A percentile compares a stretch with the other conserved stretches of the same genome.
Evolutionary conservation across 2,888 invertebrate species (phyloP).

Genomic region (Galerucella calmariensis): DNA sequence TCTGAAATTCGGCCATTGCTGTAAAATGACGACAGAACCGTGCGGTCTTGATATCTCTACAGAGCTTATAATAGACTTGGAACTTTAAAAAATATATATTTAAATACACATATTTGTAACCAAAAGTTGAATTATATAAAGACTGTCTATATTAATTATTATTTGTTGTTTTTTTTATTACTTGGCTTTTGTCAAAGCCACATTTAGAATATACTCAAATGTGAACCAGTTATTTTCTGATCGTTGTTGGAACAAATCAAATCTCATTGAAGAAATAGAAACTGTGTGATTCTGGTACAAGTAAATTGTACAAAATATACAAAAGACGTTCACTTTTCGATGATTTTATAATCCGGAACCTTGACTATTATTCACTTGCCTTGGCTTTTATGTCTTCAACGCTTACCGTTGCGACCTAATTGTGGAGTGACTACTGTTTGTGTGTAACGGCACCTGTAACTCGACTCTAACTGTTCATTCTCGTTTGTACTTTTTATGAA

Average conservation of each 20-base stretch:
- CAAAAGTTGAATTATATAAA: no score
- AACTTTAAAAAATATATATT: not conserved
- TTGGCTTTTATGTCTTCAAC: constrained; percentile 9
- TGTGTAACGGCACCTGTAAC: constrained; percentile 41
- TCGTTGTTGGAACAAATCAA: no score
- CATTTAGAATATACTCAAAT: no score
- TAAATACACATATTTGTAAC: not conserved
- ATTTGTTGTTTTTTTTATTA: no score
- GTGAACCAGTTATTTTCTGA: no score
- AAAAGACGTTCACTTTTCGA: not conserved
- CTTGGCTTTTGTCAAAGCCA: no score
- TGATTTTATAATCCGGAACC: not conserved
- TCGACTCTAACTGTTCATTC: constrained; percentile 43
- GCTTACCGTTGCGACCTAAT: constrained; percentile 43
- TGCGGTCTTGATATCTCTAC: constrained; percentile 3
- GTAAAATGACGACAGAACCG: constrained; percentile 5
- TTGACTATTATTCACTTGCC: constrained; percentile 4
- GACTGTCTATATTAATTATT: no score
- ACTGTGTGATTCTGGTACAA: not conserved
- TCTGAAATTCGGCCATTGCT: constrained; percentile 15
- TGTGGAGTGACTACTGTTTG: constrained; percentile 28
- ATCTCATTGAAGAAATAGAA: no score
- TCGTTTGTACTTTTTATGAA: constrained; percentile 40
- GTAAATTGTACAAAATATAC: not conserved
- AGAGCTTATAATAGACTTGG: constrained; percentile 8